phyloP scores from a whole-genome alignment of 2,113 vertebrate species.

The Cervus canadensis region DNA sequence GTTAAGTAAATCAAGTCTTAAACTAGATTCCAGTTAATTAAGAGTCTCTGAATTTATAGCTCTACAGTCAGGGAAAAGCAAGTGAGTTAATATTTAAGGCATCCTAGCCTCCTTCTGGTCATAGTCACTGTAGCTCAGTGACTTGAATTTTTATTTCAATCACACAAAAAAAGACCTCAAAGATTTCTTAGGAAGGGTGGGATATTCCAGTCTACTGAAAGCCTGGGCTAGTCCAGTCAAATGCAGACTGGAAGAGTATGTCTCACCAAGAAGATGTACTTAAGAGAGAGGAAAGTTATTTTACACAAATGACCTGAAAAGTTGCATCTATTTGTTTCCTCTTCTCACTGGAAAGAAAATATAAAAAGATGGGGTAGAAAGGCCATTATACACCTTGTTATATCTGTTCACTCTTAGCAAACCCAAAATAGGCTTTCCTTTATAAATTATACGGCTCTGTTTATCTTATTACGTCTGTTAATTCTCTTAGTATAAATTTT shows the following conservation, averaged over 20 bases:
- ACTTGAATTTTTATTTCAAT: conserved; percentile 19
- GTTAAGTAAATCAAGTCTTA: neutral
- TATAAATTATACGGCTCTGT: neutral
- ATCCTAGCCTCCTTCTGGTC: neutral
- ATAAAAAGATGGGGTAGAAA: neutral
- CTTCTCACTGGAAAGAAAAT: neutral
- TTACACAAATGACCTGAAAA: neutral
- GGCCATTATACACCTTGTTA: neutral
- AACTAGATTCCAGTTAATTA: neutral
- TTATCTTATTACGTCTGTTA: neutral
- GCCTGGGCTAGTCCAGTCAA: neutral
- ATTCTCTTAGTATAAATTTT: conserved; percentile 12
- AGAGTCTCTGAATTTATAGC: conserved; percentile 1
- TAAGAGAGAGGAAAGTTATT: neutral
- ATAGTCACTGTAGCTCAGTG: neutral
- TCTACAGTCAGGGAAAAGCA: neutral
- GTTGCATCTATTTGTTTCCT: conserved; percentile 5
- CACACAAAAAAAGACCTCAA: neutral
- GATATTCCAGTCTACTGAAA: neutral
- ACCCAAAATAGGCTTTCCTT: neutral
- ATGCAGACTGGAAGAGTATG: neutral
- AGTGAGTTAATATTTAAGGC: conserved; percentile 30
- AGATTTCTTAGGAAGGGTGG: neutral
- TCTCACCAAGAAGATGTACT: neutral
- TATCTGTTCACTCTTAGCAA: neutral